These are phyloP conservation scores for Phanerotoma sp. DNA, from an alignment of 2,888 invertebrate genomes.

Conservation along the genomic window DNA sequence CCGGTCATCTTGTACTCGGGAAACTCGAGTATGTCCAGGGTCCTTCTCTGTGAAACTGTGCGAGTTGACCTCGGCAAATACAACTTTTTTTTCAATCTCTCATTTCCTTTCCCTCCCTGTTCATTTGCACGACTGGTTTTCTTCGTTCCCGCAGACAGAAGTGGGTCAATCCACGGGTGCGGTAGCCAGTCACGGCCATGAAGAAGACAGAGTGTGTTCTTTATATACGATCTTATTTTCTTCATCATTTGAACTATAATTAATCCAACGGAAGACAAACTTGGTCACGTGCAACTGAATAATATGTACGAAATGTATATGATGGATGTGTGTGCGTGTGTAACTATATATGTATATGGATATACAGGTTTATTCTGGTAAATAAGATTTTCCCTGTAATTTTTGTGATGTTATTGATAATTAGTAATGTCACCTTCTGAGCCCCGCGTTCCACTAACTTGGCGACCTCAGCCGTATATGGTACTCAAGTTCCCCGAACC, in stretches of 20 bases:
- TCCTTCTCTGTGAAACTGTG: slow-evolving; percentile 12
- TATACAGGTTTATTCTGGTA: no score
- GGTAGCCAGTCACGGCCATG: slow-evolving; percentile 40
- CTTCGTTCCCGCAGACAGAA: slow-evolving; percentile 36
- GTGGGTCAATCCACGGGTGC: slow-evolving; percentile 52
- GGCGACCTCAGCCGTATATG: slow-evolving; percentile 21
- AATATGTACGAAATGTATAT: not conserved
- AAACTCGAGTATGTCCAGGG: slow-evolving; percentile 27
- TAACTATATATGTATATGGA: no score
- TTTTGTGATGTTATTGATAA: slow-evolving; percentile 37
- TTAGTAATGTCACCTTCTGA: slow-evolving; percentile 51
- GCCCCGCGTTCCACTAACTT: slow-evolving; percentile 39
- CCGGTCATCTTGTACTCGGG: no score
- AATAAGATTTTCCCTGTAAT: slow-evolving; percentile 33
- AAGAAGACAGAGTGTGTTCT: slow-evolving; percentile 6
- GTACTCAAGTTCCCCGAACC: slow-evolving; percentile 12
- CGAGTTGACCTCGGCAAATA: slow-evolving; percentile 20
- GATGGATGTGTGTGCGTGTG: no score
- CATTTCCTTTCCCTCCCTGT: slow-evolving; percentile 4
- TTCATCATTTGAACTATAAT: slow-evolving; percentile 49
- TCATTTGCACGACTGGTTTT: slow-evolving; percentile 20
- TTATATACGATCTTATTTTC: slow-evolving; percentile 38
- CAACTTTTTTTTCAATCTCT: slow-evolving; percentile 19
- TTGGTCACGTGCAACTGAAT: no score
- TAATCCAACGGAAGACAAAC: slow-evolving; percentile 42